A percentile compares a stretch with the other conserved stretches of the same genome.
Evolutionary conservation across 2,797 vertebrate genomes (phyloP).

Genomic region (Xyrichtys novacula): DNA sequence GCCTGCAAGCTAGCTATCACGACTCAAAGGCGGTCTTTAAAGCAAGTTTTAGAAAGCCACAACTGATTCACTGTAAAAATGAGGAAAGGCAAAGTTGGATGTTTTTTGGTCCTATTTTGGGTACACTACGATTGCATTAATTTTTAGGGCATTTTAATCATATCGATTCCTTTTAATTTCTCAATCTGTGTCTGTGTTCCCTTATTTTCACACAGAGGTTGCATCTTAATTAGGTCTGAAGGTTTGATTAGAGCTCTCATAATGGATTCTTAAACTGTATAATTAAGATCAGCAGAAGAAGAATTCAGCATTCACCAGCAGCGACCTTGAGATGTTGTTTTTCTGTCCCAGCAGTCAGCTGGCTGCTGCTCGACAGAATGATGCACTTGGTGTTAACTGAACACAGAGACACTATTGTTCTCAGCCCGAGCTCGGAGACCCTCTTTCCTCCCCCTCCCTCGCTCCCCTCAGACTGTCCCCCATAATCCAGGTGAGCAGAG

Average conservation of each 20-base stretch:
- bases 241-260: neutral
- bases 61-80: no score
- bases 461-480: constrained; percentile 11
- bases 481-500: constrained; percentile 70
- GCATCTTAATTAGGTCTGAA: neutral
- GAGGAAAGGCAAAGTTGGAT: no score
- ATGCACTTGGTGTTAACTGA: constrained; percentile 53
- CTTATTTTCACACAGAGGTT: no score
- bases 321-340: constrained; percentile 46
- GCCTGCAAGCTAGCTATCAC: no score
- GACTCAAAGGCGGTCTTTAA: no score
- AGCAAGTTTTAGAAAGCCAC: no score
- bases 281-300: neutral
- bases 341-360: constrained; percentile 43
- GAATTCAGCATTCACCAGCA: constrained; percentile 3
- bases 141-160: no score
- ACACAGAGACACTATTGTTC: constrained; percentile 79
- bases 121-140: no score
- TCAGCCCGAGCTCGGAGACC: constrained; percentile 46
- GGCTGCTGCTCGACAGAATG: constrained; percentile 58
- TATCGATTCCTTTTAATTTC: no score
- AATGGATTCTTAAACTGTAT: neutral
- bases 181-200: no score
- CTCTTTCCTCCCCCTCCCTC: constrained; percentile 35
- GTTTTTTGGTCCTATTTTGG: no score